Base-by-base conservation (phyloP, 2,797 vertebrate genomes). In the Myripristis murdjan region DNA sequence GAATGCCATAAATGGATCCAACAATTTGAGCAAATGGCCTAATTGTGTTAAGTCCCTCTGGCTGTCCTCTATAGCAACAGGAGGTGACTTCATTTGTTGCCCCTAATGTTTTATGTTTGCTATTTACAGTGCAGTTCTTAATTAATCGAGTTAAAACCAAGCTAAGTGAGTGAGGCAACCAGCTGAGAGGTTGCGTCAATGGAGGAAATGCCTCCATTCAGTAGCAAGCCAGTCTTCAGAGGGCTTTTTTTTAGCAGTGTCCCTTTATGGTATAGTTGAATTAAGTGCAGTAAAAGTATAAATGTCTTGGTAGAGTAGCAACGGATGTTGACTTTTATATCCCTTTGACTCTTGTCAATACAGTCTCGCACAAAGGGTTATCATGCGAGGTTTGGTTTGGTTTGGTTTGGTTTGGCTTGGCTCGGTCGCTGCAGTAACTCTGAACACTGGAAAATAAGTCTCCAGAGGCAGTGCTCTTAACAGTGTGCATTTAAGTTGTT, bases 281-380 rank as follows among this genome's bases (percentile, higher is more conserved):
- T 51, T 57, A 9, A 9, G 16, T 33, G 41, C 26, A 23, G 51
- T 64, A 52, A 51, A 51, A 35, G 35, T n/a, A 51, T 58, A 43
- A 63, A 56, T 47, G n/a, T 46, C 22, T 6, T 2, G 7, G 60
- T 46, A 12, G 46, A 18, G 23, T 15, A 41, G 57, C 49, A 48
- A 53, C 56, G 11, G n/a, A 24, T 9, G n/a, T 6, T 20, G 1
- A 2, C 18, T 16, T 41, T 44, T 33, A 71, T 33, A 12, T 33
- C 24, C 31, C 11, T 14, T 3, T 18, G 44, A 18, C n/a, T 46
- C 44, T 18, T 20, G 5, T 31, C 4, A 6, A 31, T 31, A 5
- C 5, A 5, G 1, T 31, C 7, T 31, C 7, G 5, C 5, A 5
- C 28, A 2, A 37, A 10, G 9, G 2, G 9, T 37, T 11, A 12